Evolutionary conservation across 1,140 invertebrate genomes (phyloP), one percentile per base, ranked within the genome.

Genomic region (Brachionus manjavacas): DNA sequence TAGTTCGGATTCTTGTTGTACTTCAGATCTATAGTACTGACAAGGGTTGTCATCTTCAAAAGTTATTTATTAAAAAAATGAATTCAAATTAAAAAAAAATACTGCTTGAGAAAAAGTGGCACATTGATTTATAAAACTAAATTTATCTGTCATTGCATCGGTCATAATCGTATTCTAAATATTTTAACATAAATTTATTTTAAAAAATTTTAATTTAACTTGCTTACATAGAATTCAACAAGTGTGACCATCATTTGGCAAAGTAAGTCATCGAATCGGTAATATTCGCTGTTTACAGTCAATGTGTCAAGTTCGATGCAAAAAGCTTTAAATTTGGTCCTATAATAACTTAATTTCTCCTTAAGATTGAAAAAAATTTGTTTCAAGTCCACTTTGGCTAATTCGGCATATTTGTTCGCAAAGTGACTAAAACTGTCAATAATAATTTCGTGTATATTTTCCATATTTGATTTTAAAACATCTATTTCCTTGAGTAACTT

Each of bases 51-150:
- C 49, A 81, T 41, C 79, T 81, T 35, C 4, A 11, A 35, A 12
- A 68, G 0, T 68, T 20, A 60, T 60, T 4, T 60, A 6, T 31
- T 14, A n/a, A 68, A n/a, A 31, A 28, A 68, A n/a, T n/a, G 1
- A 16, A n/a, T 28, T 14, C 0, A 28, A 74, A 9, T 16, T 23
- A 64, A 80, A 39, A n/a, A 79, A 52, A 25, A 64, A 9, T 80
- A 80, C 78, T 39, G 78, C 78, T 80, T 80, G 78, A 14, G 43
- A 52, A 64, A 80, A 80, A 16, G 25, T 52, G 28, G 78, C 78
- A 55, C 49, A 80, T 28, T 64, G 20, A 41, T 80, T 52, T 35
- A 80, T 28, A 64, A 80, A 80, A n/a, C 23, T 20, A 4, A 31
- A 31, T 60, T 80, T 80, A 64, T 80, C 78, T 41, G 31, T 25